Conservation (phyloP, 2,113 vertebrate genomes). For the Phainopepla nitens region DNA sequence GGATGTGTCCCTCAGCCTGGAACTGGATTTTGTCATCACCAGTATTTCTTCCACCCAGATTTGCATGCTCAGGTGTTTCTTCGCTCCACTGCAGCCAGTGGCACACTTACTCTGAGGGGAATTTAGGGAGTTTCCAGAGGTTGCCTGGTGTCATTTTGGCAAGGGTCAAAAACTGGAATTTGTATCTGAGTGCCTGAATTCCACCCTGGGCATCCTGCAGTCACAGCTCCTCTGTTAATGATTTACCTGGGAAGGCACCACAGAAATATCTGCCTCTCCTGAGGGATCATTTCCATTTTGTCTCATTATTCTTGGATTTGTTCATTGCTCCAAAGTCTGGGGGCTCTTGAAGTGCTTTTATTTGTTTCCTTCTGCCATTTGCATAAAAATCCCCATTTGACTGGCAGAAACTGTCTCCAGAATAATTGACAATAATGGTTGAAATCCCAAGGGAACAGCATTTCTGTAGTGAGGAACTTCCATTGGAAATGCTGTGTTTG, state of each 20-base stretch:
- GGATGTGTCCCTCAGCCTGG: not conserved
- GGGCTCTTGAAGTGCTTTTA: constrained; percentile 1
- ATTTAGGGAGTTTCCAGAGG: not conserved
- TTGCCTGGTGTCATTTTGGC: not conserved
- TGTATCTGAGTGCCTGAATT: not conserved
- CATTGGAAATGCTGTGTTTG: not conserved
- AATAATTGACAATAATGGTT: not conserved
- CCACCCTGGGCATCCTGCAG: not conserved
- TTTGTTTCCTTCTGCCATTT: constrained; percentile 6
- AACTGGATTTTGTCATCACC: not conserved
- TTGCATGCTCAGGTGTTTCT: not conserved
- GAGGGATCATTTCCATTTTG: not conserved
- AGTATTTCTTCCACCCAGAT: not conserved
- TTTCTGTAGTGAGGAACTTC: not conserved
- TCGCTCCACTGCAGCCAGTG: not conserved
- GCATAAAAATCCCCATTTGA: not conserved
- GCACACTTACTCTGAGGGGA: not conserved
- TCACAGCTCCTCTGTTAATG: not conserved
- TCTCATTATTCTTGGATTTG: not conserved
- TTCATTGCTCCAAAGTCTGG: not conserved
- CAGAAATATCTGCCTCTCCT: not conserved
- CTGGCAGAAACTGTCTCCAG: not conserved
- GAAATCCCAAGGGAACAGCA: not conserved
- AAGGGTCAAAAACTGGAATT: not conserved
- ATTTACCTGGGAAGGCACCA: not conserved